These are phyloP conservation scores for Chaunax sp. DNA, from an alignment of 2,797 vertebrate species.

Conservation along the genomic window DNA sequence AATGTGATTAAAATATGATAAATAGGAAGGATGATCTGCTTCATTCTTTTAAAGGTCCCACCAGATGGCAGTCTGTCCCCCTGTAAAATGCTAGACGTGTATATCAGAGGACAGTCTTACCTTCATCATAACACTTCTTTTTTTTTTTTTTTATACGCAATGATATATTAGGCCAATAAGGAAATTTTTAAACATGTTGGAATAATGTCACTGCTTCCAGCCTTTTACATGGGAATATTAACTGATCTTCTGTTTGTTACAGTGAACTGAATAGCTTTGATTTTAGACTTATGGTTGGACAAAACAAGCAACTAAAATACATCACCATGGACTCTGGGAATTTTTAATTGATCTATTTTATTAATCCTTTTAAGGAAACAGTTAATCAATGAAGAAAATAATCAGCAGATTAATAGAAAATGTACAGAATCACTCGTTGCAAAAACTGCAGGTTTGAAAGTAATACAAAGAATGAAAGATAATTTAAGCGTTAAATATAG, in stretches of 20 bases:
- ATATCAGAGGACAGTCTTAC: not conserved
- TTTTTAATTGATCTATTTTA: too few relatives aligned
- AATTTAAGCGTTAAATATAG: too few relatives aligned
- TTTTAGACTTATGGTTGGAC: too few relatives aligned
- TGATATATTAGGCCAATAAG: not conserved
- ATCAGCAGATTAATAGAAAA: not conserved
- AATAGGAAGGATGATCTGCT: not conserved
- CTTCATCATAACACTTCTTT: not conserved
- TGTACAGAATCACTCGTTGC: not conserved
- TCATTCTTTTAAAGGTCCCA: not conserved
- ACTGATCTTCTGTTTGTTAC: not conserved
- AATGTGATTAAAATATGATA: constrained; percentile 9
- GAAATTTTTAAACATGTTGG: too few relatives aligned
- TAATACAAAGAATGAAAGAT: too few relatives aligned
- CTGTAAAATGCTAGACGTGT: not conserved
- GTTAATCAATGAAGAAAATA: not conserved
- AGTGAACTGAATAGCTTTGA: not conserved
- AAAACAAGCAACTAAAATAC: not conserved
- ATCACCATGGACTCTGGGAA: rapidly evolving
- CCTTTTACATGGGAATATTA: not conserved
- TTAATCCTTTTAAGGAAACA: not conserved
- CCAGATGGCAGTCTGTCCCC: constrained; percentile 64
- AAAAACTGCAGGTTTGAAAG: not conserved
- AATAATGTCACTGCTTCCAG: too few relatives aligned
- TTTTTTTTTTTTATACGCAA: not conserved